Conservation (phyloP, 2,797 vertebrate species). For the Anas bernieri region DNA sequence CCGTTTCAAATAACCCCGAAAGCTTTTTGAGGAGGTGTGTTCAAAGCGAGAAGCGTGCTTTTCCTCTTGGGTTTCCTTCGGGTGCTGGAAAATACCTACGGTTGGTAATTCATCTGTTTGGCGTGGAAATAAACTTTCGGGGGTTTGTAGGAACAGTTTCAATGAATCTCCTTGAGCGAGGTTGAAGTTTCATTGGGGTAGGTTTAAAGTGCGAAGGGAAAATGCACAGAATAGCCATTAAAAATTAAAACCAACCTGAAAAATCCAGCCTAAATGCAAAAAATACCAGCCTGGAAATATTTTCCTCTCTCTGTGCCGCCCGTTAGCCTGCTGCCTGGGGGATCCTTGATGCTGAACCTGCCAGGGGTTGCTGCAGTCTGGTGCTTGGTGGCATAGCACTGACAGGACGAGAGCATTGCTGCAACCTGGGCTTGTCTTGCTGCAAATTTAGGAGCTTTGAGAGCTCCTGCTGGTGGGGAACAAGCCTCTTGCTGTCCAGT, state of each 20-base stretch:
- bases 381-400: fast-evolving
- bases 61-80: background rate
- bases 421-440: background rate
- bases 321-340: background rate
- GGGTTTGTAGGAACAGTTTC: background rate
- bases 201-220: background rate
- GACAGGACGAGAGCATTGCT: background rate
- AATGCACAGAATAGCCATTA: background rate
- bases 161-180: background rate
- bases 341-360: background rate
- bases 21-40: slow-evolving; percentile 10
- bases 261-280: background rate
- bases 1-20: background rate
- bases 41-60: background rate
- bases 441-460: background rate
- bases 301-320: background rate
- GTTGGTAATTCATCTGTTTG: background rate
- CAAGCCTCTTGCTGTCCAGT: background rate
- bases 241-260: background rate
- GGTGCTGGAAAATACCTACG: background rate
- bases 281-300: background rate
- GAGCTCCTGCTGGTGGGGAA: background rate
- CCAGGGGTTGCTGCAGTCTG: background rate
- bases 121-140: background rate
- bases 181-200: background rate